Percentiles rank a stretch among this genome's conserved stretches.
These are phyloP conservation scores for Pelochelys cantorii DNA, from an alignment of 2,797 vertebrate genomes.

Conservation along the genomic window DNA sequence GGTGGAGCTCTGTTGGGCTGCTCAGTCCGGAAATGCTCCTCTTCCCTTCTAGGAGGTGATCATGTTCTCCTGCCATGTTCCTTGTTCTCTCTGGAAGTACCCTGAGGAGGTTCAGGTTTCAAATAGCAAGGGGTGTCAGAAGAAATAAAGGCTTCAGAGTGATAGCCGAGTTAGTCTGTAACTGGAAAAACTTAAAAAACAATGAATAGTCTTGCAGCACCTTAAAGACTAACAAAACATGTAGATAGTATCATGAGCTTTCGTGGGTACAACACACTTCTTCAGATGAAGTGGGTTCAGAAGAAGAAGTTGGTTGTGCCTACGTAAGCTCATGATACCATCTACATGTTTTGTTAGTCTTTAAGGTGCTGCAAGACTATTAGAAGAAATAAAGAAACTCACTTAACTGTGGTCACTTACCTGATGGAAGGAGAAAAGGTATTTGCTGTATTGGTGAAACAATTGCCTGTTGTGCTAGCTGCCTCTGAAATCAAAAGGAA, in stretches of 20 bases:
- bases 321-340: too few species aligned
- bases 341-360: too few species aligned
- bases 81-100: not conserved
- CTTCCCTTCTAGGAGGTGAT: not conserved
- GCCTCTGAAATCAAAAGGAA: not conserved
- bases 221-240: too few species aligned
- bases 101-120: not conserved
- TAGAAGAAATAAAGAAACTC: not conserved
- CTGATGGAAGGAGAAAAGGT: not conserved
- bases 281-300: too few species aligned
- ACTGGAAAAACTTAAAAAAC: too few species aligned
- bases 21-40: not conserved
- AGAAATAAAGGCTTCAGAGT: not conserved
- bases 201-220: too few species aligned
- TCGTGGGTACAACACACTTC: too few species aligned
- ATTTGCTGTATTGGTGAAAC: fast-evolving
- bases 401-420: not conserved
- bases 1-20: not conserved
- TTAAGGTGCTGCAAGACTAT: too few species aligned
- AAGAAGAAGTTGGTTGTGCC: too few species aligned
- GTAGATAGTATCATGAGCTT: too few species aligned
- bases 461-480: not conserved
- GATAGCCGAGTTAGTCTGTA: too few species aligned
- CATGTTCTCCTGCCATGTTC: not conserved
- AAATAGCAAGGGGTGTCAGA: not conserved